Percentiles rank a stretch among this genome's conserved stretches.
Conservation (phyloP, 1,140 invertebrate species). For the Hetaerina americana region DNA sequence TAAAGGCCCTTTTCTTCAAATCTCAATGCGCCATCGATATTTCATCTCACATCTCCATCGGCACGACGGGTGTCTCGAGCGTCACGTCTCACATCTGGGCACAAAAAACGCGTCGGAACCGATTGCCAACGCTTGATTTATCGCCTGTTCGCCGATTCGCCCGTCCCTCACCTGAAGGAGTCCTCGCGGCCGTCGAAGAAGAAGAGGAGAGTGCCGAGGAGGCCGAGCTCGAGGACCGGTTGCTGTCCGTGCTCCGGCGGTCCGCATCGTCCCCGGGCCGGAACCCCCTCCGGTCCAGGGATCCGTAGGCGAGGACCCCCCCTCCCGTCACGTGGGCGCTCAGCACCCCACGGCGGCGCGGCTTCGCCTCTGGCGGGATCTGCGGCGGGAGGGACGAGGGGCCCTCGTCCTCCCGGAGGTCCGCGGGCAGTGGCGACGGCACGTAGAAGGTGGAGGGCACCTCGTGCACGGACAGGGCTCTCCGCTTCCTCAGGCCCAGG, state of each 20-base stretch:
- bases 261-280: constrained; percentile 15
- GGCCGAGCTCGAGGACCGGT: constrained; percentile 12
- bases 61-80: too few species aligned
- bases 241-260: constrained; percentile 16
- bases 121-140: too few species aligned
- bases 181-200: constrained; percentile 2
- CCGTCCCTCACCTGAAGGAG: background rate
- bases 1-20: too few species aligned
- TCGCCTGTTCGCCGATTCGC: too few species aligned
- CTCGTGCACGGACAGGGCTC: constrained; percentile 50
- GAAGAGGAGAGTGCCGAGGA: background rate
- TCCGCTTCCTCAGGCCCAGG: constrained; percentile 43
- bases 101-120: too few species aligned
- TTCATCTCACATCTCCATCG: too few species aligned
- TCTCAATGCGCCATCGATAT: too few species aligned
- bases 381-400: constrained; percentile 22
- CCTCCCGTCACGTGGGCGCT: constrained; percentile 9
- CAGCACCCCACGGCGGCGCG: constrained; percentile 7
- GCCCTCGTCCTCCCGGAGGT: constrained; percentile 5
- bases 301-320: background rate
- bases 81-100: too few species aligned
- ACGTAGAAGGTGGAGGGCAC: constrained; percentile 51
- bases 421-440: constrained; percentile 37
- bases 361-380: background rate
- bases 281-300: constrained; percentile 15